Base-by-base conservation (phyloP, 2,888 invertebrate genomes). In the Idaea aversata region DNA sequence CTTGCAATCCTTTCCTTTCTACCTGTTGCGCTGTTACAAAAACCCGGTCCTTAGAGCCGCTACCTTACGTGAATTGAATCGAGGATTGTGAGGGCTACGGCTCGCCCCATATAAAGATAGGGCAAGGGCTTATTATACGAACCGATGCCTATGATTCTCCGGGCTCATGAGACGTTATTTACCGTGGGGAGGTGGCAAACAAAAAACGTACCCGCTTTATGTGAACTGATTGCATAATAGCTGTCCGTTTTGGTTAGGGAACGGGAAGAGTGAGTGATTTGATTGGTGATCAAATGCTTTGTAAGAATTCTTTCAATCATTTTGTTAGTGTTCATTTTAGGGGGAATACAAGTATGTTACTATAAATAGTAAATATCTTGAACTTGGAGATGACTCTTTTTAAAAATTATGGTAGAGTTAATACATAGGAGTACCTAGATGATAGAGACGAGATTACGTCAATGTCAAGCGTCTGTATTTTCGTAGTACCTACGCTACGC, bases 11-110 rank as follows among this genome's bases (percentile, higher is more conserved):
- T 92, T 92, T 91, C 91, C 88, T 90, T 91, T 91, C 92, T 93
- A 93, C 93, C 93, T 93, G 93, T 92, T 91, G 91, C 91, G 88
- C 88, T 89, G 91, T 91, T 88, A 92, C 90, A 92, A 92, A 91
- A 92, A 92, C 91, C 93, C 89, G 91, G 87, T 92, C 91, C 93
- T 87, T 88, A 87, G 88, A 90, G 93, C 93, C 92, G 93, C 93
- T 92, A 92, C 91, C 91, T 92, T 91, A 91, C 93, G 93, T 92
- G 93, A 85, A 88, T 86, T 91, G 93, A 91, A 93, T 93, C 71
- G 90, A 88, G 88, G 89, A 91, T 90, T 85, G 90, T 90, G 86
- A 86, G 88, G 88, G 82, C 87, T 91, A 91, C 91, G 88, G 89
- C 88, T 84, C 91, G 91, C 87, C 91, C 92, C 92, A 91, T 92